Base-by-base conservation (phyloP, 2,888 invertebrate species). In the Gymnosoma rotundatum region DNA sequence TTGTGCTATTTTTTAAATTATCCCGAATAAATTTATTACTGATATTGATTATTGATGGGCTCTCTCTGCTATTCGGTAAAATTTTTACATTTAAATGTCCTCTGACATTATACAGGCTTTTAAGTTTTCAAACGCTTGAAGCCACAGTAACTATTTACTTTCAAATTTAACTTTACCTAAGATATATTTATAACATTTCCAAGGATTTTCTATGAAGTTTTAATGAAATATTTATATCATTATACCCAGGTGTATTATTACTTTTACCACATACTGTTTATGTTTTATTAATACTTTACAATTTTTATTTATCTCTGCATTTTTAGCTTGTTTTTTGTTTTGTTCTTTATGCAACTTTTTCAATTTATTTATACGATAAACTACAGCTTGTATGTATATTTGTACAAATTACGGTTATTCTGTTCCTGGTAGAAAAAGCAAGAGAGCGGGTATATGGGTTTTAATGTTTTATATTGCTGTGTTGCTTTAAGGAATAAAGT, bases 401-500 rank as follows among this genome's bases (percentile, higher is more conserved):
- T 52, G 45, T 48, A 54, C 25, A 70, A 58, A 45, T 45, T 70
- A 45, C 14, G 9, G 45, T 45, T 18, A 36, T 9, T n/a, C 1
- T 36, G 58, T 2, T 16, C 7, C 0, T 16, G 16, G 9, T 21
- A 56, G 1, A 58, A 32, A 32, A 32, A 25, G 36, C 36, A 14
- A 36, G 50, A 60, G 70, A 45, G 38, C 4, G 16, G 32, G 21
- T 5, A 18, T n/a, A 38, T 7, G 14, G 18, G 58, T 18, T 74
- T 64, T 64, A 32, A n/a, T 76, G 66, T 48, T 83, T 67, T 83
- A 14, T 81, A 74, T 78, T 76, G 66, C 48, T 83, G 73, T 83
- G 20, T 81, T 78, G 84, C 78, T 78, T 78, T 70, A 84, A 81
- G 81, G 60, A 81, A 84, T 84, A 81, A 81, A 84, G 81, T 78